Evolutionary conservation across 2,888 invertebrate species (phyloP), one percentile per base, ranked within the genome.

Genomic region (Caenorhabditis sp.): DNA sequence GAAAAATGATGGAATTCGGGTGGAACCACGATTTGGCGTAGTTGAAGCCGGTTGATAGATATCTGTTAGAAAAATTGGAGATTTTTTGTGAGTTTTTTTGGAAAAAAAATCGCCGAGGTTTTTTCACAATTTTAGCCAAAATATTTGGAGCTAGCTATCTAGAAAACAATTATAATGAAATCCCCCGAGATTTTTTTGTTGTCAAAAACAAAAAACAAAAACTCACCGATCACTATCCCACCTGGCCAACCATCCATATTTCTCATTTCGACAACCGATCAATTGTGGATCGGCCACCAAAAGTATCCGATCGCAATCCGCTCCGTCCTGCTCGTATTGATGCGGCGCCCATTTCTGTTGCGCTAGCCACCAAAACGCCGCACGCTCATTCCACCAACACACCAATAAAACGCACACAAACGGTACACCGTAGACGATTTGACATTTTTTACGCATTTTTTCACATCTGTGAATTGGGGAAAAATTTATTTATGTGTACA

Each of bases 171-270:
- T n/a, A n/a, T n/a, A n/a, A n/a, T n/a, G n/a, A n/a, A n/a, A n/a
- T n/a, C n/a, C n/a, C n/a, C n/a, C n/a, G n/a, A n/a, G n/a, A n/a
- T n/a, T n/a, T n/a, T n/a, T n/a, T n/a, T n/a, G n/a, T n/a, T n/a
- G n/a, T n/a, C n/a, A n/a, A n/a, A n/a, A n/a, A n/a, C n/a, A n/a
- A n/a, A 31, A 10, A 31, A 31, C 31, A 31, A 31, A 31, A 31
- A 58, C 77, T 68, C 69, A 94, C 94, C 93, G 92, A 89, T 97
- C 96, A 83, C 93, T 92, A 89, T 97, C 96, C 92, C 93, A 94
- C 83, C 93, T 91, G 37, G 92, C 92, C 43, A 95, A 86, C 60
- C 91, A 90, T 62, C 93, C 93, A 2, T 91, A 89, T 64, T 89
- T 89, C 88, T 94, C 94, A 84, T 92, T 92, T 50, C 91, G 89